Percentiles rank a stretch among this genome's conserved stretches.
Evolutionary conservation across 1,140 invertebrate species (phyloP).

Genomic region (Trichoplusia ni): DNA sequence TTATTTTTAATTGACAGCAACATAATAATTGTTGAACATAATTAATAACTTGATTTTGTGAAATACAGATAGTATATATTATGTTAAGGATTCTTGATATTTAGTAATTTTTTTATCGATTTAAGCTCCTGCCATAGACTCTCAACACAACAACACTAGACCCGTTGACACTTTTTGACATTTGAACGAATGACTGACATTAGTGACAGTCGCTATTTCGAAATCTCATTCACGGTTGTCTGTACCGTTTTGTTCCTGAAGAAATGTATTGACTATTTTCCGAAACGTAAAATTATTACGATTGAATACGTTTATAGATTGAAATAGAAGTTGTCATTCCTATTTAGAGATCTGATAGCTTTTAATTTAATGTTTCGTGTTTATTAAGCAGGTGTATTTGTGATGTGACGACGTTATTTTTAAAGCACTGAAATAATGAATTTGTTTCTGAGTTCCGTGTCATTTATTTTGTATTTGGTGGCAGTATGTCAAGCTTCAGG

Average conservation of each 20-base stretch:
- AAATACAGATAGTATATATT: no score
- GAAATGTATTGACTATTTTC: conserved; percentile 29
- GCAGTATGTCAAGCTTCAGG: conserved; percentile 80
- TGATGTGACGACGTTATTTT: conserved; percentile 56
- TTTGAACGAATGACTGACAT: no score
- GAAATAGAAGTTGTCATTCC: not conserved
- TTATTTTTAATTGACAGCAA: no score
- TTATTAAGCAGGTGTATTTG: conserved; percentile 7
- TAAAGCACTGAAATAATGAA: conserved; percentile 52
- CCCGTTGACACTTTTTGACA: conserved; percentile 21
- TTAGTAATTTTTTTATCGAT: no score
- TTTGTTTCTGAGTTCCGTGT: conserved; percentile 40
- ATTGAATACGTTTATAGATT: conserved; percentile 4
- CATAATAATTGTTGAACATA: no score
- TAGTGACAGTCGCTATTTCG: conserved; percentile 27
- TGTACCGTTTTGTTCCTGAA: not conserved
- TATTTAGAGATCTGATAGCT: not conserved
- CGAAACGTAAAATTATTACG: conserved; percentile 18
- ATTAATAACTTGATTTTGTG: no score
- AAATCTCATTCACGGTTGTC: conserved; percentile 25
- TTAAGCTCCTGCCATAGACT: no score
- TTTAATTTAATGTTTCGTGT: not conserved
- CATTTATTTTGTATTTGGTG: conserved; percentile 53
- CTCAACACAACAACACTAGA: no score
- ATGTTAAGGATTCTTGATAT: no score